These are phyloP conservation scores for Telenomus remus DNA, from an alignment of 1,140 invertebrate species.

Conservation along the genomic window DNA sequence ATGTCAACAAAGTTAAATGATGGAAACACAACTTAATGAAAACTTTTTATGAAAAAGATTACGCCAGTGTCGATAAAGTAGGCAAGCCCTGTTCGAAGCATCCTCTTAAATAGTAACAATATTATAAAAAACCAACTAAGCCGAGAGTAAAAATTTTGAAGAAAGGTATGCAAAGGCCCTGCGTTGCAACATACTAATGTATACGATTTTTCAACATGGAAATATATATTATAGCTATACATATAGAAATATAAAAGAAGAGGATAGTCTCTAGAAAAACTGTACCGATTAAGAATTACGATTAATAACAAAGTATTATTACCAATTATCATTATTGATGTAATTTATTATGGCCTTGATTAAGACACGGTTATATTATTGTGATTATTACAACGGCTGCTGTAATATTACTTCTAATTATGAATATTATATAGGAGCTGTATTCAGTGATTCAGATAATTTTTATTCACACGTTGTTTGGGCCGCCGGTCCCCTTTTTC, in stretches of 20 bases:
- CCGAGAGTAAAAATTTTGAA: slow-evolving; percentile 29
- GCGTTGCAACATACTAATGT: slow-evolving; percentile 73
- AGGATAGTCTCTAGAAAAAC: slow-evolving; percentile 71
- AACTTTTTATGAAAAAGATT: no score
- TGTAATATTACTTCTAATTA: slow-evolving; percentile 51
- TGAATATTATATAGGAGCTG: slow-evolving; percentile 38
- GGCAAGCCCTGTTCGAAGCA: no score
- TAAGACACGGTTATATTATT: slow-evolving; percentile 59
- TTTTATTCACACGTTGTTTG: slow-evolving; percentile 39
- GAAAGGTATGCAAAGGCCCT: slow-evolving; percentile 69
- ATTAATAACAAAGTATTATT: slow-evolving; percentile 71
- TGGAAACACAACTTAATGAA: no score
- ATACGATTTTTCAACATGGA: slow-evolving; percentile 76
- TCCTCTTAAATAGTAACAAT: no score
- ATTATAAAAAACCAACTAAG: no score
- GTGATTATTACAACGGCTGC: slow-evolving; percentile 59
- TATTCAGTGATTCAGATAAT: slow-evolving; percentile 30
- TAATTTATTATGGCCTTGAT: slow-evolving; percentile 65
- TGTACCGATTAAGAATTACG: slow-evolving; percentile 70
- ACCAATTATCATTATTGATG: slow-evolving; percentile 66
- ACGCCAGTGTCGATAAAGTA: no score
- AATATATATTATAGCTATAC: slow-evolving; percentile 76
- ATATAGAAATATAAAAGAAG: slow-evolving; percentile 69
- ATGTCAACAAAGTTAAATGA: no score
- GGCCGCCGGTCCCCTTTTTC: slow-evolving; percentile 10